These are phyloP conservation scores for Euplexia lucipara DNA, from an alignment of 2,888 invertebrate species.

Conservation along the genomic window DNA sequence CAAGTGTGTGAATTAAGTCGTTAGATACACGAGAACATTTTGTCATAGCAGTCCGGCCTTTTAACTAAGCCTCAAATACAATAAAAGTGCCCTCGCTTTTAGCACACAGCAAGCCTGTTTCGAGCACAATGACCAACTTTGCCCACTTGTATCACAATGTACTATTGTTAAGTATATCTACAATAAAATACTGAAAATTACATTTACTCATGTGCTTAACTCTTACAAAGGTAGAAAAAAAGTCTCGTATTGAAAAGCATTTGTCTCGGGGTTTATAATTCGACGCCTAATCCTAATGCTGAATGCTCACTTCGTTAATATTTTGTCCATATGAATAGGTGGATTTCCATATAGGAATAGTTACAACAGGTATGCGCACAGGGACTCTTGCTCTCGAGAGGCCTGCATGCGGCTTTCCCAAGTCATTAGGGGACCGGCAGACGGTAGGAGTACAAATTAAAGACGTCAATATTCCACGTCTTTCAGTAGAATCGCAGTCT, in stretches of 20 bases:
- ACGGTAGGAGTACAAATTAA: conserved; percentile 8
- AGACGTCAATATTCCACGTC: neutral
- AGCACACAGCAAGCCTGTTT: no score
- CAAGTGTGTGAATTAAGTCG: no score
- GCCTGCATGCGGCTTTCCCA: neutral
- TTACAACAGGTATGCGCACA: conserved; percentile 17
- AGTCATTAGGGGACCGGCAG: conserved; percentile 17
- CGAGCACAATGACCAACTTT: no score
- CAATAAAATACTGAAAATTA: no score
- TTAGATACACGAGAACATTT: no score
- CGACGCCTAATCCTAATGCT: neutral
- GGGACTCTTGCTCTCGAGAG: conserved; percentile 11
- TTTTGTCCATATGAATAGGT: conserved; percentile 21
- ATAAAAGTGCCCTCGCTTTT: no score
- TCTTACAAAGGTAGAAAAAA: neutral
- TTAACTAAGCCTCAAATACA: no score
- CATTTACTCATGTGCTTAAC: no score
- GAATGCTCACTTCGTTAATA: conserved; percentile 16
- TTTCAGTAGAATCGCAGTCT: neutral
- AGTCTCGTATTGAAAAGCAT: neutral
- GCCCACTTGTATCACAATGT: no score
- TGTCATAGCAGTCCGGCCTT: no score
- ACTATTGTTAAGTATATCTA: no score
- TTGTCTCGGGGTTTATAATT: neutral
- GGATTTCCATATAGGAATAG: conserved; percentile 26